Evolutionary conservation across 2,888 invertebrate species (phyloP), one percentile per base, ranked within the genome.

Genomic region (Stegana nigrithorax): DNA sequence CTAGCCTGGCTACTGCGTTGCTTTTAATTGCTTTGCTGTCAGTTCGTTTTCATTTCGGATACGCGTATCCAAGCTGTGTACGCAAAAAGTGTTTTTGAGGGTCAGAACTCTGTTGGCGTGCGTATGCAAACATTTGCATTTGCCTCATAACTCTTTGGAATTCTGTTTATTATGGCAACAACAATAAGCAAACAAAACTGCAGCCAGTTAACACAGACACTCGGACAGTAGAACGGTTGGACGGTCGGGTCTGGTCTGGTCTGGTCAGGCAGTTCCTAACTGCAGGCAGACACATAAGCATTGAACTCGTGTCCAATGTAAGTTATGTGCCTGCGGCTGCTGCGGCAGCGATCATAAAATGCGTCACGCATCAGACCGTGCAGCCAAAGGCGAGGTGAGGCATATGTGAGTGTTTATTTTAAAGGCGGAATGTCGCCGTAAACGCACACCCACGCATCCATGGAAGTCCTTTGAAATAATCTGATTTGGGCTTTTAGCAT

Each of bases 131-230:
- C 70, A 77, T 75, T 75, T 79, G 73, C 80, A 75, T 75, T 79
- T 77, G 75, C 69, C 78, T 78, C 73, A 78, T 75, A 79, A 79
- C 80, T 79, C 75, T 77, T n/a, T 77, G 29, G 12, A 27, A 50
- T 23, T 12, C 6, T 47, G 25, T 23, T 23, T n/a, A n/a, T n/a
- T n/a, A 2, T 1, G 23, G 21, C 19, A 45, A 45, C 10, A 45
- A 21, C 17, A 12, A 51, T 3, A 53, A 53, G 17, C 29, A 32
- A 29, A 32, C 19, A 12, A 8, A 55, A 36, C 32, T 45, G 44
- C 42, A 19, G 2, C 45, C 21, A 6, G 2, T 12, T 12, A 21
- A 26, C 14, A n/a, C n/a, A n/a, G n/a, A n/a, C n/a, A n/a, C n/a
- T n/a, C n/a, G n/a, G n/a, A n/a, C n/a, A n/a, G n/a, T n/a, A n/a